Conservation (phyloP, 2,113 vertebrate species). For the Arothron firmamentum region DNA sequence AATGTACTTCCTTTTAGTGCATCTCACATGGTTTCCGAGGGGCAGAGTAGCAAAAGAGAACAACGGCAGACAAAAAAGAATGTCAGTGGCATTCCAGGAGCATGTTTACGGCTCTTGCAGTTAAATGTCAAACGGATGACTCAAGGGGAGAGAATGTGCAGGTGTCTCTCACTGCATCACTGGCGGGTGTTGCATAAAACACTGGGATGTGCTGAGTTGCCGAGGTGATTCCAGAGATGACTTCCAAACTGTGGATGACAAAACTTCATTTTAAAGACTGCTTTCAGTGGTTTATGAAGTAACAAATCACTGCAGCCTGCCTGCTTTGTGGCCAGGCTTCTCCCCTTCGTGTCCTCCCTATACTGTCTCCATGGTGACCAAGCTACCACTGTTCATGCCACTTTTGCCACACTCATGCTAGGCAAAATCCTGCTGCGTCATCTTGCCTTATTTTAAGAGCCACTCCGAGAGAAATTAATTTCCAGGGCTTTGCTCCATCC, state of each 20-base stretch:
- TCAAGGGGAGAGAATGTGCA: slow-evolving; percentile 32
- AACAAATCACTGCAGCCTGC: slow-evolving; percentile 1
- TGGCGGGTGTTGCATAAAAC: slow-evolving; percentile 25
- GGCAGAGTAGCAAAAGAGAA: not conserved
- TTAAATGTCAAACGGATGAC: slow-evolving; percentile 69
- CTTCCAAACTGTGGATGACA: slow-evolving; percentile 21
- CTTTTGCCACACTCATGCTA: slow-evolving; percentile 21
- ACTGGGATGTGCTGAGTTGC: slow-evolving; percentile 28
- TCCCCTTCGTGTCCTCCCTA: slow-evolving; percentile 8
- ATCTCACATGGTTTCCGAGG: too few species aligned
- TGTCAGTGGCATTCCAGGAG: slow-evolving; percentile 60
- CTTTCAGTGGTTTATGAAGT: slow-evolving; percentile 14
- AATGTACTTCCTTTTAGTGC: too few species aligned
- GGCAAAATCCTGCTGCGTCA: slow-evolving; percentile 33
- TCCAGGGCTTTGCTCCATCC: slow-evolving; percentile 39
- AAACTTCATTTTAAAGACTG: slow-evolving; percentile 11
- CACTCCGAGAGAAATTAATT: slow-evolving; percentile 57
- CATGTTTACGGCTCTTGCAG: slow-evolving; percentile 53
- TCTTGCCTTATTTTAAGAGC: slow-evolving; percentile 3
- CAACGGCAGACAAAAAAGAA: slow-evolving; percentile 58
- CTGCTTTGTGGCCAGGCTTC: too few species aligned
- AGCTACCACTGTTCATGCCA: slow-evolving; percentile 31
- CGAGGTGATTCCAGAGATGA: slow-evolving; percentile 32
- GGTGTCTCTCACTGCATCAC: slow-evolving; percentile 39
- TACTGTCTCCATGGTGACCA: slow-evolving; percentile 70